Conservation (phyloP, 2,888 invertebrate genomes). For the Lasioglossum lativentre region DNA sequence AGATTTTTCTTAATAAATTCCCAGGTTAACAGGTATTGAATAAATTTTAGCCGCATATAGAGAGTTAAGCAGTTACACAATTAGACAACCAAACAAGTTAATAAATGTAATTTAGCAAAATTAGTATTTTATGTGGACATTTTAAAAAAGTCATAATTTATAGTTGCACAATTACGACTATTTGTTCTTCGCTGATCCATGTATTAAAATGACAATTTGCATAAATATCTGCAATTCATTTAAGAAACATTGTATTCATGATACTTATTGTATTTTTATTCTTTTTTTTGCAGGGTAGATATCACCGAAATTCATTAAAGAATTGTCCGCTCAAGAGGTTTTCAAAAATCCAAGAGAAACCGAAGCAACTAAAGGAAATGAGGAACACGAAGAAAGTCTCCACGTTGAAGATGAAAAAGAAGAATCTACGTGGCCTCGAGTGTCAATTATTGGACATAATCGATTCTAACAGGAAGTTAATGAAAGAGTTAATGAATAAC, state of each 20-base stretch:
- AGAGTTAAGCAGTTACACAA: background rate
- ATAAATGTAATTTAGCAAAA: background rate
- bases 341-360: background rate
- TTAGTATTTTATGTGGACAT: background rate
- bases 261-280: background rate
- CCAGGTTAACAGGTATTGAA: background rate
- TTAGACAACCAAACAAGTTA: background rate
- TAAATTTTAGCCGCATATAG: background rate
- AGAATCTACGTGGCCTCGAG: constrained; percentile 26
- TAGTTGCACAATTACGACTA: background rate
- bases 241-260: background rate
- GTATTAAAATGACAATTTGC: background rate
- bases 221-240: too few species aligned
- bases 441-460: constrained; percentile 47
- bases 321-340: constrained; percentile 1
- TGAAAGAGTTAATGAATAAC: constrained; percentile 52
- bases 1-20: background rate
- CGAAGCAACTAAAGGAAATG: background rate
- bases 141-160: background rate
- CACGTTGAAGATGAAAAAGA: background rate
- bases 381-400: background rate
- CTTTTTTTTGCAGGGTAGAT: constrained; percentile 4
- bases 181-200: background rate
- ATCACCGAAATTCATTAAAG: background rate
- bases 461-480: constrained; percentile 59